phyloP scores from a whole-genome alignment of 2,888 invertebrate genomes.

The Liodrosophila aerea region DNA sequence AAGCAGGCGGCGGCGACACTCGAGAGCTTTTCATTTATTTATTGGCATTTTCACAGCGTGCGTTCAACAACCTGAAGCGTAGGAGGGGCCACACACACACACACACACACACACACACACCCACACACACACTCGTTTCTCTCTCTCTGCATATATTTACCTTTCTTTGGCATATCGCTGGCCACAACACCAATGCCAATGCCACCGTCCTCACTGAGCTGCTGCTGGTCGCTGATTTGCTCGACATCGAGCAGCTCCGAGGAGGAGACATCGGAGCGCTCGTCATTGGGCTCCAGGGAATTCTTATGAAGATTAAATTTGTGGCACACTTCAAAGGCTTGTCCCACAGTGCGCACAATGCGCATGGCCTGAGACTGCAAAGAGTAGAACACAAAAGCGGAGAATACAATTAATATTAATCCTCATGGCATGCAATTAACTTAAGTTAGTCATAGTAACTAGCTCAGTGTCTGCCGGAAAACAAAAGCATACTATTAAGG shows the following conservation, averaged over 20 bases:
- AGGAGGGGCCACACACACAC: slow-evolving; percentile 8
- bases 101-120: not conserved
- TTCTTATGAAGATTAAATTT: slow-evolving; percentile 89
- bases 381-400: slow-evolving; percentile 50
- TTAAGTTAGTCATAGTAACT: too few species aligned
- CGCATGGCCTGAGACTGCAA: slow-evolving; percentile 98
- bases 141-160: slow-evolving; percentile 78
- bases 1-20: slow-evolving; percentile 50
- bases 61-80: slow-evolving; percentile 37
- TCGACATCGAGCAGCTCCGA: slow-evolving; percentile 82
- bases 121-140: too few species aligned
- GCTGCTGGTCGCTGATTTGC: slow-evolving; percentile 81
- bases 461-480: too few species aligned
- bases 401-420: slow-evolving; percentile 49
- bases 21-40: slow-evolving; percentile 67
- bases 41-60: slow-evolving; percentile 36
- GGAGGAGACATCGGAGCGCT: slow-evolving; percentile 82
- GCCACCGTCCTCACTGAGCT: slow-evolving; percentile 82
- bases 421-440: slow-evolving; percentile 29
- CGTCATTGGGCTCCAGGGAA: slow-evolving; percentile 83
- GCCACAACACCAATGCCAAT: slow-evolving; percentile 43
- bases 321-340: slow-evolving; percentile 99
- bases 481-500: too few species aligned
- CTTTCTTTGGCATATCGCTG: slow-evolving; percentile 84
- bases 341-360: slow-evolving; percentile 98